These are phyloP conservation scores for Sturnira hondurensis DNA, from an alignment of 2,113 vertebrate genomes.

Conservation along the genomic window DNA sequence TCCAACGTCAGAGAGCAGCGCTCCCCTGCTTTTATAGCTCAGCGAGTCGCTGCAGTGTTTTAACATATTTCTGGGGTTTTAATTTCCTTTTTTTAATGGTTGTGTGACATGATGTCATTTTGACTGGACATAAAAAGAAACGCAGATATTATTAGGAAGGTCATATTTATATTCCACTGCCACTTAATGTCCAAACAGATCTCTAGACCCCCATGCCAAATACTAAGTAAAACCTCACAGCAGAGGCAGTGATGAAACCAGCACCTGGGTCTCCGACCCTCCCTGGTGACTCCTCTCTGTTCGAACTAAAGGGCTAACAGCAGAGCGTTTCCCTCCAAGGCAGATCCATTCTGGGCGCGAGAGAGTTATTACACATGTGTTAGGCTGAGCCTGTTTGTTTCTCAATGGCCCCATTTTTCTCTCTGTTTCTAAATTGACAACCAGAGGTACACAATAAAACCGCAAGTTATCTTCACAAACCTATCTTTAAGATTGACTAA, in stretches of 20 bases:
- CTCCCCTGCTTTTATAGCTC: slow-evolving; percentile 66
- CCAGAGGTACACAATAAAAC: slow-evolving; percentile 73
- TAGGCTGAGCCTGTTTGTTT: slow-evolving; percentile 51
- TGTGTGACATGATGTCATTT: slow-evolving; percentile 49
- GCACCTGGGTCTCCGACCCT: slow-evolving; percentile 56
- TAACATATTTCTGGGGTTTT: slow-evolving; percentile 58
- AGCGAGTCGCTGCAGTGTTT: background rate
- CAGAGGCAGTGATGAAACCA: slow-evolving; percentile 59
- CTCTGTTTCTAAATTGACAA: slow-evolving; percentile 65
- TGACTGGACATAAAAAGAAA: slow-evolving; percentile 71
- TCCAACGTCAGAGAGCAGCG: slow-evolving; percentile 28
- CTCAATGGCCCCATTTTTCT: slow-evolving; percentile 54
- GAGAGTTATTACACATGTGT: slow-evolving; percentile 60
- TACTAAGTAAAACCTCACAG: slow-evolving; percentile 66
- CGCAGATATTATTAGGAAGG: slow-evolving; percentile 59
- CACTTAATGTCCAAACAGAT: slow-evolving; percentile 67
- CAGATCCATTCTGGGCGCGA: slow-evolving; percentile 59
- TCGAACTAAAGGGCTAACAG: slow-evolving; percentile 61
- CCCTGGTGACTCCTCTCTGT: slow-evolving; percentile 68
- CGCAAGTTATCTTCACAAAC: slow-evolving; percentile 52
- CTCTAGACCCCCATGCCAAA: slow-evolving; percentile 25
- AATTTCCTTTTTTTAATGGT: slow-evolving; percentile 75
- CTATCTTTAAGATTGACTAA: slow-evolving; percentile 59
- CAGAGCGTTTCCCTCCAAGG: slow-evolving; percentile 46
- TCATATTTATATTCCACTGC: slow-evolving; percentile 67